phyloP scores from a whole-genome alignment of 2,797 vertebrate genomes.

The Picus viridis region DNA sequence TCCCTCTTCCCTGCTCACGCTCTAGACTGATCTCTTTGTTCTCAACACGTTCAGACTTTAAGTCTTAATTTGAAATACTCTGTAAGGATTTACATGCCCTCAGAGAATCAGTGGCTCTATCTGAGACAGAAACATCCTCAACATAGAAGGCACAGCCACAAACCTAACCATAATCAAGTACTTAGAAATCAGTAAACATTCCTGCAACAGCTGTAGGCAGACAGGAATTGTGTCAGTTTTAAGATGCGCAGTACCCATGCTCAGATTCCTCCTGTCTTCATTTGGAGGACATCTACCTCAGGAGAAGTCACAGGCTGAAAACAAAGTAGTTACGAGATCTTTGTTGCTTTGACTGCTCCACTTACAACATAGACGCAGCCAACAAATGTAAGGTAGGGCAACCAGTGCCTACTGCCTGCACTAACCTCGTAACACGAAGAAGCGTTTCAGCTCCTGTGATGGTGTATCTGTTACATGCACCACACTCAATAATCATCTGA shows the following conservation, averaged over 20 bases:
- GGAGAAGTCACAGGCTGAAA: neutral
- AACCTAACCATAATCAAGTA: neutral
- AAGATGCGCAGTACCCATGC: neutral
- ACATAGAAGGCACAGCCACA: neutral
- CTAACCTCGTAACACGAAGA: neutral
- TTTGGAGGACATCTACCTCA: neutral
- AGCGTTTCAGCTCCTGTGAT: neutral
- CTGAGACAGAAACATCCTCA: neutral
- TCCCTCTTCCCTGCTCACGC: neutral
- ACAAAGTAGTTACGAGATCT: neutral
- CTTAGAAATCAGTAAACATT: neutral
- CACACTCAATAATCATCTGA: neutral
- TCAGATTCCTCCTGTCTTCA: neutral
- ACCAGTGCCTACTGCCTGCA: neutral
- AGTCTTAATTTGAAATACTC: neutral
- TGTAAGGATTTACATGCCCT: neutral
- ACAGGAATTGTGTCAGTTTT: neutral
- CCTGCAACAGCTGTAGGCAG: neutral
- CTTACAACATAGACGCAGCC: neutral
- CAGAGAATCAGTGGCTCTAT: neutral
- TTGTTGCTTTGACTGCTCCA: neutral
- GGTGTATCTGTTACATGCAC: accelerated
- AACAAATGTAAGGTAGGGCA: neutral
- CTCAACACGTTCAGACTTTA: neutral
- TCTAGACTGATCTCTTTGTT: neutral